These are phyloP conservation scores for Perca schrenkii DNA, from an alignment of 2,113 vertebrate genomes.

Conservation along the genomic window DNA sequence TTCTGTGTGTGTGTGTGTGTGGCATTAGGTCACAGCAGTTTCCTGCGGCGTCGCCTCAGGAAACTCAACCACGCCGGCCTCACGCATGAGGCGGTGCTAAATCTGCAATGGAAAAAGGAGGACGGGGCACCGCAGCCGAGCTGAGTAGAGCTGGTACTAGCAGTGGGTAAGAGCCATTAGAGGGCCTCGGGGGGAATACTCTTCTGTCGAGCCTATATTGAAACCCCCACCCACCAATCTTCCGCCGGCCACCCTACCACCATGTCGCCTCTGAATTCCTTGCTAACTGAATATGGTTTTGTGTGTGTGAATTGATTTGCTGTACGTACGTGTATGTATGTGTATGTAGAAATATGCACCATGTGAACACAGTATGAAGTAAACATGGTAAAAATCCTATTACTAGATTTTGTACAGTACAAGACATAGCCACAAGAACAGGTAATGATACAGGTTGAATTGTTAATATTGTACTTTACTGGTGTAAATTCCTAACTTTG, in stretches of 20 bases:
- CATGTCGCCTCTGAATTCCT: neutral
- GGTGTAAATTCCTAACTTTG: neutral
- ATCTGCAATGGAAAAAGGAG: too few species aligned
- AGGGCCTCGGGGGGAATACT: neutral
- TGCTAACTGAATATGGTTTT: neutral
- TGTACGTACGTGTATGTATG: too few species aligned
- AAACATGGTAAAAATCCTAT: neutral
- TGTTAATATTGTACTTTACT: neutral
- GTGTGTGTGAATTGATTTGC: neutral
- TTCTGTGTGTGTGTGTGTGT: too few species aligned
- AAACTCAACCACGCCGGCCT: too few species aligned
- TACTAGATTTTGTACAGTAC: neutral
- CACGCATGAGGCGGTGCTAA: too few species aligned
- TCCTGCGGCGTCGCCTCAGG: too few species aligned
- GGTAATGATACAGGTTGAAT: neutral
- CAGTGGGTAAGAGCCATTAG: too few species aligned
- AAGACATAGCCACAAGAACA: neutral
- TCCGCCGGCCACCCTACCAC: neutral
- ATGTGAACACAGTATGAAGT: neutral
- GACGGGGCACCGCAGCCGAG: too few species aligned
- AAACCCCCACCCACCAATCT: neutral
- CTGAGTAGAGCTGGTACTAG: too few species aligned
- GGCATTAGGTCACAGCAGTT: too few species aligned
- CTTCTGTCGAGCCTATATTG: neutral
- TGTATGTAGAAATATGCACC: neutral